Conservation (phyloP, 2,113 vertebrate genomes). For the Apteryx mantelli region DNA sequence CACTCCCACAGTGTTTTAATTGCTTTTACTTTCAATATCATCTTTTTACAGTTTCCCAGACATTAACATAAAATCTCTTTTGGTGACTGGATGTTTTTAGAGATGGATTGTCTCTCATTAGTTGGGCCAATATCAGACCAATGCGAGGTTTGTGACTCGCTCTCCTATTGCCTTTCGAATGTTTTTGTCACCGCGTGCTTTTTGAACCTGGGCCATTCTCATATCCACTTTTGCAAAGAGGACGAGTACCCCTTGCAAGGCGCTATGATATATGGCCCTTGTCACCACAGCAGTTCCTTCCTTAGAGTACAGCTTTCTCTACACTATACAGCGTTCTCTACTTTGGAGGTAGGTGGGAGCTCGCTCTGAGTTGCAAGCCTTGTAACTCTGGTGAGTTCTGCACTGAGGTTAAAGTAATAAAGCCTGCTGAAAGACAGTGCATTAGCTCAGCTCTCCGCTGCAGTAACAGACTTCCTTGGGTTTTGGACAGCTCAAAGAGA, state of each 20-base stretch:
- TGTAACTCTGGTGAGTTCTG: neutral
- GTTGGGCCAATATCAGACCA: neutral
- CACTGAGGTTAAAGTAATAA: neutral
- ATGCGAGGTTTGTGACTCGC: neutral
- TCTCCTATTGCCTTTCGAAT: neutral
- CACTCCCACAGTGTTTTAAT: accelerated
- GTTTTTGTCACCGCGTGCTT: neutral
- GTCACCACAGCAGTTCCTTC: too few relatives aligned
- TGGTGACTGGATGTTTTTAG: neutral
- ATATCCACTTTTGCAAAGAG: neutral
- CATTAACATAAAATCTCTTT: neutral
- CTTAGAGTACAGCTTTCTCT: neutral
- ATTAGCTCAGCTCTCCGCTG: neutral
- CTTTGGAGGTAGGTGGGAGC: neutral
- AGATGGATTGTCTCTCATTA: neutral
- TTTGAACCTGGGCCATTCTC: neutral
- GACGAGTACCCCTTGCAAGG: neutral
- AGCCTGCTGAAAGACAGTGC: neutral
- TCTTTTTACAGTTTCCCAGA: neutral
- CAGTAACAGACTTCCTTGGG: neutral
- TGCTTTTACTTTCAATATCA: neutral
- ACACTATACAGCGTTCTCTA: neutral
- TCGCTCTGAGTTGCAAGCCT: neutral
- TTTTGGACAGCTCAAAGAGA: neutral
- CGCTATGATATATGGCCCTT: neutral